Percentiles rank a stretch among this genome's conserved stretches.
phyloP scores from a whole-genome alignment of 2,113 vertebrate species.

The Pomatorhinus ruficollis region DNA sequence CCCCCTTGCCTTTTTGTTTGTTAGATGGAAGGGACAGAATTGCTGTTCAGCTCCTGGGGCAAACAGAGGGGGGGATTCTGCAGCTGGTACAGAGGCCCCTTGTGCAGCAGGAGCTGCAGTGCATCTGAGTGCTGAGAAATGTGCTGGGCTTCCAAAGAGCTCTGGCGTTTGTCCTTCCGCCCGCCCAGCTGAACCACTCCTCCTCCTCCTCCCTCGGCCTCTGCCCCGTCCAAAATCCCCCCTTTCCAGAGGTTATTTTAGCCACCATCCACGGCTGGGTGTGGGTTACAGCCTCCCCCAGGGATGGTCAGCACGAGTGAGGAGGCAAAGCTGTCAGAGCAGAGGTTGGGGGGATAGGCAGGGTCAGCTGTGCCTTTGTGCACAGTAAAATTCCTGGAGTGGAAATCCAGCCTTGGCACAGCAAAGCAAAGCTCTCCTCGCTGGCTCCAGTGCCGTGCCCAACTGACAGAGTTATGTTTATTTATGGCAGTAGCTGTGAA shows the following conservation, averaged over 20 bases:
- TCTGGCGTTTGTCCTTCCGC: not conserved
- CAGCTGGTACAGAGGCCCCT: not conserved
- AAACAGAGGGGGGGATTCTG: conserved; percentile 6
- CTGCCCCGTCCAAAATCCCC: fast-evolving
- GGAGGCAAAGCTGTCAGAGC: fast-evolving
- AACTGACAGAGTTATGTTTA: not conserved
- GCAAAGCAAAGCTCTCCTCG: not conserved
- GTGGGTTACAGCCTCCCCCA: not conserved
- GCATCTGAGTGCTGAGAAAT: not conserved
- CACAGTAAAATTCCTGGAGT: fast-evolving
- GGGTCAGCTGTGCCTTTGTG: not conserved
- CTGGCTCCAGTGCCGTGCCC: not conserved
- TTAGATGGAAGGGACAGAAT: not conserved
- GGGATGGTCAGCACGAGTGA: not conserved
- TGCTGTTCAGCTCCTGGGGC: not conserved
- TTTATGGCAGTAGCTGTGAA: not conserved
- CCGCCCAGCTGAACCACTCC: not conserved
- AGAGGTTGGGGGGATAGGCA: fast-evolving
- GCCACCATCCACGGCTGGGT: fast-evolving
- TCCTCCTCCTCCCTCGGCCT: not conserved
- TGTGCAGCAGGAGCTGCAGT: not conserved
- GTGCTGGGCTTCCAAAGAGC: not conserved
- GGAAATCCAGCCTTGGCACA: not conserved
- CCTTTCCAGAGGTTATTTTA: not conserved
- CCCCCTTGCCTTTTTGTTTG: not conserved